phyloP scores from a whole-genome alignment of 2,888 invertebrate species.

The Serripes groenlandicus region DNA sequence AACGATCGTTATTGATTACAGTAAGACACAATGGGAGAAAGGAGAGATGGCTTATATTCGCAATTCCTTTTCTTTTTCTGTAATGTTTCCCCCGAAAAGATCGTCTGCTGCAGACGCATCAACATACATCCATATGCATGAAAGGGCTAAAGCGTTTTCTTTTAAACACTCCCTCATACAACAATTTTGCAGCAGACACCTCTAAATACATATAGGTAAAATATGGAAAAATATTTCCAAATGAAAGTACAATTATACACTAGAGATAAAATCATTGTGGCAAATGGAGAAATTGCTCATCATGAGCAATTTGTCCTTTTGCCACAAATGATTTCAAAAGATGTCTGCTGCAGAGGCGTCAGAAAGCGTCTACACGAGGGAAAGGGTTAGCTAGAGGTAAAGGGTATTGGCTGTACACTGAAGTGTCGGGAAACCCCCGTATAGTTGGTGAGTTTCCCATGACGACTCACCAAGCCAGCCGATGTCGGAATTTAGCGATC shows the following conservation, averaged over 20 bases:
- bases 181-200: background rate
- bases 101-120: background rate
- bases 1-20: no score
- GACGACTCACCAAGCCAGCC: background rate
- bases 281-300: background rate
- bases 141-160: background rate
- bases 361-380: background rate
- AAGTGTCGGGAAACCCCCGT: background rate
- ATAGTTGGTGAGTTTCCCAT: background rate
- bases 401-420: background rate
- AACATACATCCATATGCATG: background rate
- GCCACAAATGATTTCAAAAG: background rate
- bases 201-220: background rate
- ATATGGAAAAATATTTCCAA: background rate
- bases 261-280: background rate
- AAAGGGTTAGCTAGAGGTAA: no score
- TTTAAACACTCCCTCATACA: background rate
- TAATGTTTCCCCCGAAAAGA: background rate
- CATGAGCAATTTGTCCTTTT: background rate
- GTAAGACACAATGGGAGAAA: background rate
- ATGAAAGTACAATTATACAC: background rate
- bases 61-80: no score
- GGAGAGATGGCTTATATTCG: background rate
- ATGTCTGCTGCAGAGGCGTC: background rate
- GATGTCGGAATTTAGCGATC: slow-evolving; percentile 47